Conservation (phyloP, 2,797 vertebrate species). For the Oreochromis grahami region DNA sequence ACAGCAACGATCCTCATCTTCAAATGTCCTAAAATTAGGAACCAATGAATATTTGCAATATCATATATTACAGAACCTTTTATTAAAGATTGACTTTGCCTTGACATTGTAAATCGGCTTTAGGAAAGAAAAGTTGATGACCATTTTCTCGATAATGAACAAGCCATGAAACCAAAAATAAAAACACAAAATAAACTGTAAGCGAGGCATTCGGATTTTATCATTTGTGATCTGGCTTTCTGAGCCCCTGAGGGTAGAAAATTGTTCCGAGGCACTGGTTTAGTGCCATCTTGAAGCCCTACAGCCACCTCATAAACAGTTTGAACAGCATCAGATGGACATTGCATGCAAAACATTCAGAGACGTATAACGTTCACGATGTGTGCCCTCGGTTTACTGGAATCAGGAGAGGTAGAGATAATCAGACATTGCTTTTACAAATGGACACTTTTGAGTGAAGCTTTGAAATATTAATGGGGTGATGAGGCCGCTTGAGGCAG, state of each 20-base stretch:
- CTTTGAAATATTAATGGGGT: constrained; percentile 48
- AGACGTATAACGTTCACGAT: background rate
- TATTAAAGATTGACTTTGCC: background rate
- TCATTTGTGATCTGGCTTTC: constrained; percentile 14
- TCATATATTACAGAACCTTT: background rate
- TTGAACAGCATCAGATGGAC: background rate
- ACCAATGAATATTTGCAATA: background rate
- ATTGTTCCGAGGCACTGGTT: background rate
- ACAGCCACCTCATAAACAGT: constrained; percentile 3
- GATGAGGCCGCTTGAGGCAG: constrained; percentile 28
- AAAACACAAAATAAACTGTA: background rate
- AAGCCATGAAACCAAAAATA: background rate
- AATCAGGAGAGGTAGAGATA: constrained; percentile 16
- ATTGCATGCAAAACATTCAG: background rate
- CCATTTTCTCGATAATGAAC: background rate
- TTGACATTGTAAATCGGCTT: background rate
- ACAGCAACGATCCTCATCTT: background rate
- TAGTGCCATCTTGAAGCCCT: background rate
- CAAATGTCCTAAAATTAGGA: background rate
- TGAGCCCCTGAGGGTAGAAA: background rate
- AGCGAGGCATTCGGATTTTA: constrained; percentile 1
- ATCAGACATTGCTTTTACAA: constrained; percentile 41
- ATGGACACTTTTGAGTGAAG: constrained; percentile 30
- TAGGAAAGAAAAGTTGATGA: background rate
- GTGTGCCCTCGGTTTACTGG: background rate